These are phyloP conservation scores for Hyposoter dolosus DNA, from an alignment of 2,888 invertebrate species.

Conservation along the genomic window DNA sequence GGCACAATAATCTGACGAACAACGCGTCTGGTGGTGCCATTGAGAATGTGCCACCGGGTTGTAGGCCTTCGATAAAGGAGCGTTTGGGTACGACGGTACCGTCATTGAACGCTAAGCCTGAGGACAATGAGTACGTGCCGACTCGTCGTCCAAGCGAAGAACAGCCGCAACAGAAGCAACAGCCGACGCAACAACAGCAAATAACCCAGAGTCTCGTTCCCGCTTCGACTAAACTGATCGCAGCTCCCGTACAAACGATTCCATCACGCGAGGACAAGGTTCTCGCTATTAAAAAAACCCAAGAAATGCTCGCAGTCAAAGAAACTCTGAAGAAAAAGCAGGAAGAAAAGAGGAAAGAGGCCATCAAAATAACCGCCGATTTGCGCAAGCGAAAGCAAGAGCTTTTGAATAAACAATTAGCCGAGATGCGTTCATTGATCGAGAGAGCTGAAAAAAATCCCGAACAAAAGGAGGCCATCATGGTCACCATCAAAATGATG, in stretches of 20 bases:
- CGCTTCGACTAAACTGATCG: constrained; percentile 84
- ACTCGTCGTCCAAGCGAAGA: constrained; percentile 81
- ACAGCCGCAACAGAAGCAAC: constrained; percentile 66
- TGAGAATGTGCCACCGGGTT: constrained; percentile 84
- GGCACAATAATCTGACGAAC: constrained; percentile 90
- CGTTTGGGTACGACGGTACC: constrained; percentile 80
- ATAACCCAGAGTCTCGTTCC: constrained; percentile 77
- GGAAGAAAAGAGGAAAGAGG: constrained; percentile 91
- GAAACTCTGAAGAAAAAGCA: constrained; percentile 90
- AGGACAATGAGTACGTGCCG: constrained; percentile 83
- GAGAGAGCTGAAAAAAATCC: constrained; percentile 92
- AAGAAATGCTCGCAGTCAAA: constrained; percentile 87
- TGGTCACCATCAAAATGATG: constrained; percentile 93
- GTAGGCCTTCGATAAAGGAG: constrained; percentile 83
- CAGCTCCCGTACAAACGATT: constrained; percentile 71
- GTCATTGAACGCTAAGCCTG: constrained; percentile 75
- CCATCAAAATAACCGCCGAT: constrained; percentile 91
- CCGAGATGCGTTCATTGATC: constrained; percentile 93
- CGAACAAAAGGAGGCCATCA: constrained; percentile 91
- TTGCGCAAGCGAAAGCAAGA: constrained; percentile 94
- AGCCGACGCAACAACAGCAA: constrained; percentile 66
- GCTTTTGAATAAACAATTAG: constrained; percentile 94
- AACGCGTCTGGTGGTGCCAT: constrained; percentile 81
- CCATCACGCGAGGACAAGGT: constrained; percentile 82
- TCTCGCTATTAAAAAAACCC: constrained; percentile 86